Percentiles rank a stretch among this genome's conserved stretches.
These are phyloP conservation scores for Cepaea nemoralis DNA, from an alignment of 1,140 invertebrate species.

Conservation along the genomic window DNA sequence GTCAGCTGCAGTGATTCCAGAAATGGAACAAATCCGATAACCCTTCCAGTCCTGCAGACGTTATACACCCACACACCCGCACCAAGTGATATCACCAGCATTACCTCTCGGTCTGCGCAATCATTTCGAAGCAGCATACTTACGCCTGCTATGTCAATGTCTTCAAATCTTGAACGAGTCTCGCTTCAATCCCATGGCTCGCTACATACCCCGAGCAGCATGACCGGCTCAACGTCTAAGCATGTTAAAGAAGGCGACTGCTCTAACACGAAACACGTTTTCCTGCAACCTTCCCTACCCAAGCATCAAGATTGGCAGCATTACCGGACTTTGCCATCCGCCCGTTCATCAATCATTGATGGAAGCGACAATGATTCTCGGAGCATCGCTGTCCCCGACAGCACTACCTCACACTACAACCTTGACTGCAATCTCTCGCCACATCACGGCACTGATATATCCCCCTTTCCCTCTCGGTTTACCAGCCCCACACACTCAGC, in stretches of 20 bases:
- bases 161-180: slow-evolving; percentile 39
- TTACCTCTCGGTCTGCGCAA: slow-evolving; percentile 39
- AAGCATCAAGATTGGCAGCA: slow-evolving; percentile 61
- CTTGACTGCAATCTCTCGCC: slow-evolving; percentile 63
- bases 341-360: slow-evolving; percentile 46
- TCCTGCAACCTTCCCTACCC: slow-evolving; percentile 60
- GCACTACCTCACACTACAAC: slow-evolving; percentile 45
- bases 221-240: slow-evolving; percentile 20
- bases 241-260: slow-evolving; percentile 45
- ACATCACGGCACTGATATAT: slow-evolving; percentile 60
- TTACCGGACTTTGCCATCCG: slow-evolving; percentile 55
- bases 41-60: slow-evolving; percentile 50
- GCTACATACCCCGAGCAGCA: slow-evolving; percentile 45
- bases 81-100: slow-evolving; percentile 68
- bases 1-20: neutral
- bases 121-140: slow-evolving; percentile 49
- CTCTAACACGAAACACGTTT: slow-evolving; percentile 54
- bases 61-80: slow-evolving; percentile 67
- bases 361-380: slow-evolving; percentile 46
- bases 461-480: slow-evolving; percentile 58
- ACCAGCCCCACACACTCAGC: slow-evolving; percentile 68
- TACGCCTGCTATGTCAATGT: slow-evolving; percentile 54
- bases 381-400: slow-evolving; percentile 47
- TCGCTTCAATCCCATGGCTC: slow-evolving; percentile 5
- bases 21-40: neutral